A percentile compares a stretch with the other conserved stretches of the same genome.
phyloP scores from a whole-genome alignment of 2,888 invertebrate species.

The Rhodophaea formosa region DNA sequence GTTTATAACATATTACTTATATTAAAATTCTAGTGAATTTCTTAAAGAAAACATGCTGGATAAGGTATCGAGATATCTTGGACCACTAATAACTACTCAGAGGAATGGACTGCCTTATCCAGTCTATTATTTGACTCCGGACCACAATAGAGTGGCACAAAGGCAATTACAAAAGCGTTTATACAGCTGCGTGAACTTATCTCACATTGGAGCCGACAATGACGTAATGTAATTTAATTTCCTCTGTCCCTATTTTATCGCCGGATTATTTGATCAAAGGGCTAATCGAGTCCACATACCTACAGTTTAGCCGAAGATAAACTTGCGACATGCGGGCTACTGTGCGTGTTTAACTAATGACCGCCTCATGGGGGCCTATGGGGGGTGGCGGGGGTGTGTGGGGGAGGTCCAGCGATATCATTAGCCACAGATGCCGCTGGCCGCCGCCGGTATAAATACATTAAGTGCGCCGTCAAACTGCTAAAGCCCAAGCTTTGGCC shows the following conservation, averaged over 20 bases:
- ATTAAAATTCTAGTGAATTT: too few relatives aligned
- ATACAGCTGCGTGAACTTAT: conserved; percentile 29
- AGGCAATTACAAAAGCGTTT: conserved; percentile 22
- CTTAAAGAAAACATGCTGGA: too few relatives aligned
- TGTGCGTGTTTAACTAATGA: conserved; percentile 82
- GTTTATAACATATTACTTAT: too few relatives aligned
- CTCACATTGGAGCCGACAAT: conserved; percentile 47
- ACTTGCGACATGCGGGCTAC: conserved; percentile 80
- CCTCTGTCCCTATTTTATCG: conserved; percentile 75
- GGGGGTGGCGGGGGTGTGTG: conserved; percentile 31
- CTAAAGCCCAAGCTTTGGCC: conserved; percentile 59
- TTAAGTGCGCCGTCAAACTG: conserved; percentile 78
- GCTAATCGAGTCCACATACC: conserved; percentile 79
- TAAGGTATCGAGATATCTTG: too few relatives aligned
- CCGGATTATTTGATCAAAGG: conserved; percentile 80
- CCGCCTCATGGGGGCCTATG: conserved; percentile 68
- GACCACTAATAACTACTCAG: background rate
- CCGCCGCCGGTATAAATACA: conserved; percentile 77
- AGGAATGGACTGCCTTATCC: background rate
- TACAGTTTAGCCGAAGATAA: conserved; percentile 79
- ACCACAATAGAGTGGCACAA: conserved; percentile 9
- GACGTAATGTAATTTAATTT: conserved; percentile 77
- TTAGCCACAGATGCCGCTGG: conserved; percentile 79
- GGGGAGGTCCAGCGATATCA: conserved; percentile 72
- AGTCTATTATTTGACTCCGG: background rate